Conservation (phyloP, 1,140 invertebrate species). For the Gerris buenoi region DNA sequence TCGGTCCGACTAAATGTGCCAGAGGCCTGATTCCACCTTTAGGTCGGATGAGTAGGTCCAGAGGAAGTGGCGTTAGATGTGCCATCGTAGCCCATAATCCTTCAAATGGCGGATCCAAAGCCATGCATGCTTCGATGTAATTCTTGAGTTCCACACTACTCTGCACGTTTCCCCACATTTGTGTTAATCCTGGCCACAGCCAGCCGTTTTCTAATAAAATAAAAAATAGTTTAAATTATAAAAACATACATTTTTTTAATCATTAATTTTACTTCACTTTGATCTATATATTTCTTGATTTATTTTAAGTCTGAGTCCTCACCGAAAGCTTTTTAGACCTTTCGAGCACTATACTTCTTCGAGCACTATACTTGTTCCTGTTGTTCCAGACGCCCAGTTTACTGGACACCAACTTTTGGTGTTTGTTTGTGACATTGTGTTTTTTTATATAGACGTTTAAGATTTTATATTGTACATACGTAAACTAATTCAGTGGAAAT, state of each 20-base stretch:
- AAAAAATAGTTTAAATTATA: neutral
- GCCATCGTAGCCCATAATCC: slow-evolving; percentile 61
- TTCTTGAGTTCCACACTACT: slow-evolving; percentile 34
- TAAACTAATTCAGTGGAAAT: too few species aligned
- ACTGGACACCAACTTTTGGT: too few species aligned
- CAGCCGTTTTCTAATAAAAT: slow-evolving; percentile 41
- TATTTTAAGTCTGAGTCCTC: too few species aligned
- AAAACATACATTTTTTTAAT: neutral
- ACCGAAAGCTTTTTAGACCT: too few species aligned
- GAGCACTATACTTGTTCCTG: too few species aligned
- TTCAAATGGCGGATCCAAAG: slow-evolving; percentile 26
- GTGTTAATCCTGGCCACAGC: slow-evolving; percentile 53
- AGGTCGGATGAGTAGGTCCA: slow-evolving; percentile 46
- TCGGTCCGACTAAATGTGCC: slow-evolving; percentile 49
- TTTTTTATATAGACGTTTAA: too few species aligned
- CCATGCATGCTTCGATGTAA: slow-evolving; percentile 38
- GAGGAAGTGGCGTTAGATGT: slow-evolving; percentile 53
- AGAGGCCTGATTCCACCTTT: slow-evolving; percentile 46
- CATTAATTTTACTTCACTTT: slow-evolving; percentile 1
- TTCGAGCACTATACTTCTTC: too few species aligned
- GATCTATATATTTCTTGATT: too few species aligned
- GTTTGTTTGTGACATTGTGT: too few species aligned
- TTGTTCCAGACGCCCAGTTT: too few species aligned
- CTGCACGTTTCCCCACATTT: slow-evolving; percentile 49
- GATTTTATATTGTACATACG: too few species aligned